A percentile compares a stretch with the other conserved stretches of the same genome.
Evolutionary conservation across 2,113 vertebrate species (phyloP).

Genomic region (Reinhardtius hippoglossoides): DNA sequence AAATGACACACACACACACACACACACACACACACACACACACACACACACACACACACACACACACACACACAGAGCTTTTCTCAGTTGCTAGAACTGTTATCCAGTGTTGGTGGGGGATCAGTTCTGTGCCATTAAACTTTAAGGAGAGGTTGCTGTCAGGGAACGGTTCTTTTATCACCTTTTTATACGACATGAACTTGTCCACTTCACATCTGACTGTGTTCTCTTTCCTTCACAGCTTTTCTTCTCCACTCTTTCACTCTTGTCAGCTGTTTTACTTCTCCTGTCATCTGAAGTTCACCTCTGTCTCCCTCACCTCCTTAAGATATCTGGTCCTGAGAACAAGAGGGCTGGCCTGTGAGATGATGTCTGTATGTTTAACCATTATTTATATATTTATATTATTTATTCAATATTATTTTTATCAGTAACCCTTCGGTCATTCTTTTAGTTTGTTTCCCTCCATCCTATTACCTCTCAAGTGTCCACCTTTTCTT

Average conservation of each 20-base stretch:
- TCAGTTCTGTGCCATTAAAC: slow-evolving; percentile 56
- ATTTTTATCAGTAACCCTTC: too few species aligned
- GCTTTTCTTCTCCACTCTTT: not conserved
- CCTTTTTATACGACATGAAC: slow-evolving; percentile 38
- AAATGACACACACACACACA: slow-evolving; percentile 5
- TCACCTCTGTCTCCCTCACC: slow-evolving; percentile 1
- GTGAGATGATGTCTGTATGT: not conserved
- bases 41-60: too few species aligned
- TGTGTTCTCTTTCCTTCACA: slow-evolving; percentile 1
- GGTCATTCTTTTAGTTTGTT: not conserved
- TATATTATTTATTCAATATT: not conserved
- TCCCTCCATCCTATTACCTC: not conserved
- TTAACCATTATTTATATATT: not conserved
- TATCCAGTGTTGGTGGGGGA: slow-evolving; percentile 32
- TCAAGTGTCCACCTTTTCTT: too few species aligned
- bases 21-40: slow-evolving; percentile 3
- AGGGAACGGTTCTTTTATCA: slow-evolving; percentile 44
- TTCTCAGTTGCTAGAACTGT: slow-evolving; percentile 57
- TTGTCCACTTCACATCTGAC: slow-evolving; percentile 14
- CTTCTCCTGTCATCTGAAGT: not conserved
- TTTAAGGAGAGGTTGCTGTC: slow-evolving; percentile 50
- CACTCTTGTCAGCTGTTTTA: not conserved
- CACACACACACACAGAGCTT: slow-evolving; percentile 18
- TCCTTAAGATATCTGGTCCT: not conserved
- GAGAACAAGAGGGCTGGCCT: not conserved